Evolutionary conservation across 2,888 invertebrate genomes (phyloP).

Genomic region (Drosophila diplacantha): DNA sequence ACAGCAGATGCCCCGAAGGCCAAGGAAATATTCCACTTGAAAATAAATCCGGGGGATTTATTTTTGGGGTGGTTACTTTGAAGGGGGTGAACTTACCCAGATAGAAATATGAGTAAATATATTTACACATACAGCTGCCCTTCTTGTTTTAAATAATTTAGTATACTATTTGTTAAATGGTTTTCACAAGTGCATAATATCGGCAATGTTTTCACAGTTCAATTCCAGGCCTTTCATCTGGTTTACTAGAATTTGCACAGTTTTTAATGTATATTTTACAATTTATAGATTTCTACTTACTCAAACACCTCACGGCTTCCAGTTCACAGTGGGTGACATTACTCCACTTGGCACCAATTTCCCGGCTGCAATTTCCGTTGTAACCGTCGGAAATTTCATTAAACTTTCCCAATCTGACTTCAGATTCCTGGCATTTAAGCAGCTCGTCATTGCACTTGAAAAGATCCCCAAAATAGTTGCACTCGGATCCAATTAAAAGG

Average conservation of each 20-base stretch:
- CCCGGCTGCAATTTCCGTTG: constrained; percentile 14
- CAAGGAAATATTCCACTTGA: constrained; percentile 11
- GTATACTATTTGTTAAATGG: not conserved
- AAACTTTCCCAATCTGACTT: constrained; percentile 4
- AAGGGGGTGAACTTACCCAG: constrained; percentile 8
- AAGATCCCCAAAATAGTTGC: constrained; percentile 10
- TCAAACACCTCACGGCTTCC: constrained; percentile 14
- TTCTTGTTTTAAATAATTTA: not conserved
- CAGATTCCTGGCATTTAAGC: constrained; percentile 20
- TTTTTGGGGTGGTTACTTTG: not conserved
- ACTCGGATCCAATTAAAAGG: not conserved
- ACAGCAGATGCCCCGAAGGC: constrained; percentile 18
- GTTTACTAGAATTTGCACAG: constrained; percentile 3
- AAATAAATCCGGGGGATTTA: not conserved
- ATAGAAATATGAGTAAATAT: not conserved
- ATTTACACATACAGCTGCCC: not conserved
- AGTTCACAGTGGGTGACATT: constrained; percentile 28
- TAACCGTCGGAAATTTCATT: not conserved
- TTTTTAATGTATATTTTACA: not conserved
- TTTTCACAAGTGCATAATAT: constrained; percentile 18
- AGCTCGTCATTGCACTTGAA: constrained; percentile 28
- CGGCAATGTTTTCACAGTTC: constrained; percentile 19
- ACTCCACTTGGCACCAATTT: constrained; percentile 24
- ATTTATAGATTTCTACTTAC: constrained; percentile 6
- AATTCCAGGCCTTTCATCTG: constrained; percentile 6